Evolutionary conservation across 2,888 invertebrate genomes (phyloP), one percentile per base, ranked within the genome.

Genomic region (Melinopterus prodromus): DNA sequence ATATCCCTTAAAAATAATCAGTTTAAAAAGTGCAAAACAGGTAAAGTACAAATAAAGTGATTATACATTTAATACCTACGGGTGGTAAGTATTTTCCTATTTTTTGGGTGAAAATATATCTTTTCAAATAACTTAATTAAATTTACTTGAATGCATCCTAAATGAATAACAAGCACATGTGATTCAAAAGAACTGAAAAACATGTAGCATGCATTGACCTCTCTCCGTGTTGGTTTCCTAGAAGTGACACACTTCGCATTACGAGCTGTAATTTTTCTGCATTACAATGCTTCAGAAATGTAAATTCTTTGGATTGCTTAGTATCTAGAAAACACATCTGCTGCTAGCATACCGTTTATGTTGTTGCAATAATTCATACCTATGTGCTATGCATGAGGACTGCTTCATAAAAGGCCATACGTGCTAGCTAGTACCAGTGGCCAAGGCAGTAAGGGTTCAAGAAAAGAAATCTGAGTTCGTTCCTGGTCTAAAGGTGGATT

Each of bases 241-340:
- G 53, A 53, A 53, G 12, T 53, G 53, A 53, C 53, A 53, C 53
- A 53, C 9, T 53, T 53, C 12, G 53, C 53, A 53, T 53, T 9
- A 53, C 53, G 53, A n/a, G n/a, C n/a, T n/a, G n/a, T n/a, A n/a
- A n/a, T n/a, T 53, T 53, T 53, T 53, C 53, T 53, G 53, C 53
- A 53, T 53, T 9, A 53, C 1, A 53, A 53, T 53, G 53, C 9
- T 53, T 53, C 12, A 12, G 9, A 12, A 7, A 53, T 53, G 53
- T 53, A 53, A 53, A 53, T 53, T 53, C 53, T 12, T 53, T 12
- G 53, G 53, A 53, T 53, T 53, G 53, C 53, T 53, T 12, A 53
- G 9, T 53, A 53, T 53, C 53, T 53, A 12, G 53, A 53, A 53
- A 53, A 53, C 12, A 12, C 12, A 53, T 53, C 53, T 53, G 7